Evolutionary conservation across 2,797 vertebrate genomes (phyloP).

Genomic region (Alfaro cultratus): DNA sequence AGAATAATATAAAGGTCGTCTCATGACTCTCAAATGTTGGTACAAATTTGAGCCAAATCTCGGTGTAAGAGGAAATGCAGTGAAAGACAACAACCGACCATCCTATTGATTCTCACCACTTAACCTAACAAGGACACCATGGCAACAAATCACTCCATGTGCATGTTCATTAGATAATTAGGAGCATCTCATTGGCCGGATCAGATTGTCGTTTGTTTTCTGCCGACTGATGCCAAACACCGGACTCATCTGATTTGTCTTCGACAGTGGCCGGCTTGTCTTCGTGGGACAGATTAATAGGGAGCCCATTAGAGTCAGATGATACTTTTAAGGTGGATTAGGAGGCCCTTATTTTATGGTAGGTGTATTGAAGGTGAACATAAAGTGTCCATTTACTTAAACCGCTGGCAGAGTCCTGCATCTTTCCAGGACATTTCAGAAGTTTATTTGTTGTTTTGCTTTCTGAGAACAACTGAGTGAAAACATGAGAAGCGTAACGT

Average conservation of each 20-base stretch:
- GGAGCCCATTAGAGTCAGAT: slow-evolving; percentile 40
- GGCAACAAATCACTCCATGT: slow-evolving; percentile 83
- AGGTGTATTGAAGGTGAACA: slow-evolving; percentile 57
- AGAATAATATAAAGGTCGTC: background rate
- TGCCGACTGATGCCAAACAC: slow-evolving; percentile 59
- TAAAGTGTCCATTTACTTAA: slow-evolving; percentile 52
- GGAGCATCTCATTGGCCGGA: slow-evolving; percentile 77
- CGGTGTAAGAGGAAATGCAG: slow-evolving; percentile 37
- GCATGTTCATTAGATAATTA: slow-evolving; percentile 86
- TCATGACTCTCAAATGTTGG: background rate
- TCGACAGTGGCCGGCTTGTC: slow-evolving; percentile 14
- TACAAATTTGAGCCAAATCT: slow-evolving; percentile 10
- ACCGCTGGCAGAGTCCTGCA: slow-evolving; percentile 21
- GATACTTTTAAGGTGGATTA: slow-evolving; percentile 53
- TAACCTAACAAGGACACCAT: slow-evolving; percentile 84
- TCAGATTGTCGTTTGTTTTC: slow-evolving; percentile 77
- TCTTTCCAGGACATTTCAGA: slow-evolving; percentile 18
- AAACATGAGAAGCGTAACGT: background rate
- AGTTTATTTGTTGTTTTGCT: slow-evolving; percentile 8
- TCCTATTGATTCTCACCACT: slow-evolving; percentile 83
- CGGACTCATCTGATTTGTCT: slow-evolving; percentile 60
- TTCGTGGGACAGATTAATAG: slow-evolving; percentile 35
- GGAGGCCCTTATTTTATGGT: slow-evolving; percentile 37
- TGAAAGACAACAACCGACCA: slow-evolving; percentile 58
- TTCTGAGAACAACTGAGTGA: slow-evolving; percentile 16